Evolutionary conservation across 2,888 invertebrate genomes (phyloP).

Genomic region (Xestia c-nigrum): DNA sequence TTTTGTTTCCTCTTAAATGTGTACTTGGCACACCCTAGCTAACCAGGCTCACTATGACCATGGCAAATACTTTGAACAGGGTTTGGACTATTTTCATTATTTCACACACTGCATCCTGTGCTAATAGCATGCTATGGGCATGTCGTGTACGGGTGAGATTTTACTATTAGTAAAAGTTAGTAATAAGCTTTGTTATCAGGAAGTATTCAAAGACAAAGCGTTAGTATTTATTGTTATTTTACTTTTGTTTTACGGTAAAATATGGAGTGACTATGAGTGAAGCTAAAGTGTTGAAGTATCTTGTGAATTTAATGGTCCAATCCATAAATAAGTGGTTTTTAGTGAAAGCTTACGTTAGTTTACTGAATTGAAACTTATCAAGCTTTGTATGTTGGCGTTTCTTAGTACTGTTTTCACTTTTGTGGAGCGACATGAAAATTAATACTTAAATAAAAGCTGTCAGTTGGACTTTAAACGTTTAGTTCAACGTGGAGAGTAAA

Average conservation of each 20-base stretch:
- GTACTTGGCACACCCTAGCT: neutral
- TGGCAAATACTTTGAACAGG: too few relatives aligned
- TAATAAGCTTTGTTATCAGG: slow-evolving; percentile 43
- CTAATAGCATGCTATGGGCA: slow-evolving; percentile 50
- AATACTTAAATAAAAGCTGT: neutral
- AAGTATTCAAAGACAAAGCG: slow-evolving; percentile 46
- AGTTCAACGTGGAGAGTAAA: neutral
- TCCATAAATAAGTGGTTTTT: slow-evolving; percentile 21
- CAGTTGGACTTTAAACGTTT: neutral
- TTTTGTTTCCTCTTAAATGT: too few relatives aligned
- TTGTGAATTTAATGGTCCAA: slow-evolving; percentile 42
- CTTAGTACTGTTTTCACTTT: neutral
- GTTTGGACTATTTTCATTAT: slow-evolving; percentile 1
- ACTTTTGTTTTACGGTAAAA: slow-evolving; percentile 18
- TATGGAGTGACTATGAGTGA: slow-evolving; percentile 37
- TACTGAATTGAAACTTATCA: slow-evolving; percentile 11
- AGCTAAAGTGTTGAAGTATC: slow-evolving; percentile 40
- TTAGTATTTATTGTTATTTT: slow-evolving; percentile 26
- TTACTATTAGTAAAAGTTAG: slow-evolving; percentile 33
- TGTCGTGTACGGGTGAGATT: slow-evolving; percentile 20
- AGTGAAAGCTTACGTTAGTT: slow-evolving; percentile 30
- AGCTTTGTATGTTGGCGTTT: slow-evolving; percentile 35
- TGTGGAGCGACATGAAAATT: neutral
- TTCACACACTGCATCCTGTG: slow-evolving; percentile 46
- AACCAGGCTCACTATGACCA: too few relatives aligned